These are phyloP conservation scores for Teleogryllus oceanicus DNA, from an alignment of 2,888 invertebrate species.

Conservation along the genomic window DNA sequence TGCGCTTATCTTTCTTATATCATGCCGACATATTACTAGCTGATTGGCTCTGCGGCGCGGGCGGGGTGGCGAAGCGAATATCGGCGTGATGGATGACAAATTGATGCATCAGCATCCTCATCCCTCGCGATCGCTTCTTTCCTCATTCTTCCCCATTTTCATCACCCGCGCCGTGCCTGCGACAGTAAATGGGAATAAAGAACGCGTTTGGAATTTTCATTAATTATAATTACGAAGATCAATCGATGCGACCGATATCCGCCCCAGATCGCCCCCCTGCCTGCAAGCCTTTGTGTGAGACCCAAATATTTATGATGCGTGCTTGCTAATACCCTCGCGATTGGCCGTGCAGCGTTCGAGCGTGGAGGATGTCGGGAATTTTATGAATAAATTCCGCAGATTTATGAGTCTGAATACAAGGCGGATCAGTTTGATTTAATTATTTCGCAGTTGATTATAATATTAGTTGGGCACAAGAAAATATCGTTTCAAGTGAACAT, in stretches of 20 bases:
- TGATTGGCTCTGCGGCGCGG: neutral
- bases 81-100: neutral
- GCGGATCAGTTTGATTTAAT: too few species aligned
- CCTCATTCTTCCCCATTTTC: neutral
- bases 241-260: slow-evolving; percentile 6
- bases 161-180: neutral
- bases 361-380: neutral
- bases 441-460: too few species aligned
- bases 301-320: neutral
- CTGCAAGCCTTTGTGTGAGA: neutral
- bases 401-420: neutral
- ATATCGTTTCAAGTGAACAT: too few species aligned
- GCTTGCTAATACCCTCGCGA: neutral
- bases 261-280: neutral
- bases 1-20: too few species aligned
- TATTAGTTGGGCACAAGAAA: too few species aligned
- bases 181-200: slow-evolving; percentile 1
- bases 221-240: neutral
- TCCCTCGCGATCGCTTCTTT: neutral
- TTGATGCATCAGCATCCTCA: neutral
- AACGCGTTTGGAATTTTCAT: neutral
- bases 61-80: neutral
- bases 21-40: too few species aligned
- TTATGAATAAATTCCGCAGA: neutral
- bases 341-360: neutral